A percentile compares a stretch with the other conserved stretches of the same genome.
Evolutionary conservation across 2,888 invertebrate species (phyloP).

Genomic region (Ophonus ardosiacus): DNA sequence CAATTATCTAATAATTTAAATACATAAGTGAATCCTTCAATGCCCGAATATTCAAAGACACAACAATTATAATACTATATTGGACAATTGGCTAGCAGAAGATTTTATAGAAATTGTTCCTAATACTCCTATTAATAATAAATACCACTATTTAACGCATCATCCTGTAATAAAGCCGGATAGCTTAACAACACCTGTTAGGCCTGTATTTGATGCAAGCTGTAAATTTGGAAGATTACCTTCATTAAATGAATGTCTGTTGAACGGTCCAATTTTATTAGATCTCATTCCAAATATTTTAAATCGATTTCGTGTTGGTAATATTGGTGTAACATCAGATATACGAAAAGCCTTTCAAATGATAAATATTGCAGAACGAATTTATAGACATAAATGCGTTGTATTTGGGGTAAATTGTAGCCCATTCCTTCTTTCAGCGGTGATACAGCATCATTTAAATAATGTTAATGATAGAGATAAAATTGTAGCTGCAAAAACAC

Average conservation of each 20-base stretch:
- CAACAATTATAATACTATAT: background rate
- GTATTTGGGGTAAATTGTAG: constrained; percentile 7
- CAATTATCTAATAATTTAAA: too few relatives aligned
- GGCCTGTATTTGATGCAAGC: constrained; percentile 69
- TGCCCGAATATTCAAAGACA: too few relatives aligned
- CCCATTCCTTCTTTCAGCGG: background rate
- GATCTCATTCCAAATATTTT: constrained; percentile 64
- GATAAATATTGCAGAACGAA: constrained; percentile 61
- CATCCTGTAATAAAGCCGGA: constrained; percentile 66
- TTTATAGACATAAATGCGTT: background rate
- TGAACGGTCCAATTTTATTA: constrained; percentile 68
- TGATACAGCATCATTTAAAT: background rate
- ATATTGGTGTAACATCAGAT: constrained; percentile 65
- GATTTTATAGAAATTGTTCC: constrained; percentile 1
- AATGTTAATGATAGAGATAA: constrained; percentile 67
- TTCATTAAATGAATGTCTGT: constrained; percentile 69
- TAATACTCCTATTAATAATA: background rate
- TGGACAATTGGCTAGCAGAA: background rate
- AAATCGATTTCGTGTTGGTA: constrained; percentile 49
- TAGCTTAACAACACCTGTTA: constrained; percentile 66
- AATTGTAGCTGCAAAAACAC: constrained; percentile 53
- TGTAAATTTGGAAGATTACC: constrained; percentile 56
- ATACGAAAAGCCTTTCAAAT: constrained; percentile 68
- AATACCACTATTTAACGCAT: constrained; percentile 66
- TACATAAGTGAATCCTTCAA: too few relatives aligned